A percentile compares a stretch with the other conserved stretches of the same genome.
Conservation (phyloP, 2,888 invertebrate species). For the Sceliomorpha sp. region DNA sequence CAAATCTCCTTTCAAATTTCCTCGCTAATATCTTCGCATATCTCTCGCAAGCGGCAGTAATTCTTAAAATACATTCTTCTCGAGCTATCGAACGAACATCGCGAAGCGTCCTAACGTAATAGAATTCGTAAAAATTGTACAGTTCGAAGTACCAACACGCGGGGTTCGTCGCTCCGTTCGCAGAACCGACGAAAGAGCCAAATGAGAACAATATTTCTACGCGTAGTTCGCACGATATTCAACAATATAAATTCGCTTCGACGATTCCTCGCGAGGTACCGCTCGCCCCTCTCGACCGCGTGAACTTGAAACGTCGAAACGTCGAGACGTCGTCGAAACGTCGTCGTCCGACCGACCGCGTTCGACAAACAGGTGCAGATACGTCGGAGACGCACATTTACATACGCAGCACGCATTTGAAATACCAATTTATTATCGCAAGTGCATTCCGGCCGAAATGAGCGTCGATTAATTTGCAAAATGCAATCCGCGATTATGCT, state of each 20-base stretch:
- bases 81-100: no score
- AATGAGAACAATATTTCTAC: conserved; percentile 28
- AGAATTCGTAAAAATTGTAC: conserved; percentile 10
- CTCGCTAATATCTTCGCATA: no score
- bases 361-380: conserved; percentile 52
- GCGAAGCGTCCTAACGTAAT: no score
- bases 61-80: no score
- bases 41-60: no score
- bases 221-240: conserved; percentile 21
- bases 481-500: conserved; percentile 34
- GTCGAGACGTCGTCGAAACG: no score
- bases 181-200: conserved; percentile 31
- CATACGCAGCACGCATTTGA: conserved; percentile 38
- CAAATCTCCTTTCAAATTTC: no score
- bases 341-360: conserved; percentile 38
- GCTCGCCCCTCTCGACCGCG: conserved; percentile 25
- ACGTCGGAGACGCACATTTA: conserved; percentile 51
- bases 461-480: conserved; percentile 45
- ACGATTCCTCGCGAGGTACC: conserved; percentile 26
- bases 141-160: conserved; percentile 5
- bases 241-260: conserved; percentile 40
- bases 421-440: conserved; percentile 42
- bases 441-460: conserved; percentile 29
- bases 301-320: conserved; percentile 45
- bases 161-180: conserved; percentile 21